phyloP scores from a whole-genome alignment of 2,888 invertebrate genomes.

The Aphodius sticticus region DNA sequence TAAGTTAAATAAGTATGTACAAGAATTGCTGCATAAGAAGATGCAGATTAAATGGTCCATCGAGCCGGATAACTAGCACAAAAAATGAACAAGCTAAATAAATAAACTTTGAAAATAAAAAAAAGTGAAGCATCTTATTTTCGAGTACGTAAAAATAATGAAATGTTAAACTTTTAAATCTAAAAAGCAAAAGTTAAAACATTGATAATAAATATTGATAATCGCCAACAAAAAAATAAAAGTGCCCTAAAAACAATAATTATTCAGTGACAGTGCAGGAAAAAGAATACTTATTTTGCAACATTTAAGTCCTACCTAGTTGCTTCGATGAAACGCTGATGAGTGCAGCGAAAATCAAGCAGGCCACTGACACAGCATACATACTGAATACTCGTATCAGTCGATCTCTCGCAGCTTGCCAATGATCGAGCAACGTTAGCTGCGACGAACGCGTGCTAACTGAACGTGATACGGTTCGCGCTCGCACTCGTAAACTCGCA shows the following conservation, averaged over 20 bases:
- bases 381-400: neutral
- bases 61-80: too few relatives aligned
- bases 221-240: neutral
- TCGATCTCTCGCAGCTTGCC: neutral
- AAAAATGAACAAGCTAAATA: too few relatives aligned
- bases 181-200: too few relatives aligned
- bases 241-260: neutral
- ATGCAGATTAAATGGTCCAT: too few relatives aligned
- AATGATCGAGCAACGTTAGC: neutral
- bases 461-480: neutral
- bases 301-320: neutral
- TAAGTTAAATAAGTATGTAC: too few relatives aligned
- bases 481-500: neutral
- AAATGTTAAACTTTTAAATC: too few relatives aligned
- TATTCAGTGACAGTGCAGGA: neutral
- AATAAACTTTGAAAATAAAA: too few relatives aligned
- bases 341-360: neutral
- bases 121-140: too few relatives aligned
- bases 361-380: neutral
- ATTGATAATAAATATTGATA: too few relatives aligned
- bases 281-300: neutral
- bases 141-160: too few relatives aligned
- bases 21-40: too few relatives aligned
- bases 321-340: neutral
- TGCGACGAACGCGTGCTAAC: neutral